phyloP scores from a whole-genome alignment of 2,113 vertebrate species.

The rat (Rattus norvegicus) region GRCr8 NC_086023.1:104702501-104703000 shows the following conservation, averaged over 20 bases:
- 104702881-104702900: background rate
- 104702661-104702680: background rate
- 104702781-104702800: background rate
- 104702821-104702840: background rate
- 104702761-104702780: background rate
- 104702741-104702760: background rate
- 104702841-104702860: background rate
- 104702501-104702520: background rate
- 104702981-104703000: background rate
- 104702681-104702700: background rate
- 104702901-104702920: background rate
- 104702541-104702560: background rate
- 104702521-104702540: background rate
- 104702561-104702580: background rate
- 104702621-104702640: background rate
- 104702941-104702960: background rate
- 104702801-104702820: background rate
- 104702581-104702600: background rate
- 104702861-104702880: background rate
- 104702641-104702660: background rate
- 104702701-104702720: background rate
- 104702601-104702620: background rate
- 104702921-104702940: background rate
- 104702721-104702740: background rate
- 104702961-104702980: background rate